Evolutionary conservation across 2,888 invertebrate genomes (phyloP).

Genomic region (Allygus modestus): DNA sequence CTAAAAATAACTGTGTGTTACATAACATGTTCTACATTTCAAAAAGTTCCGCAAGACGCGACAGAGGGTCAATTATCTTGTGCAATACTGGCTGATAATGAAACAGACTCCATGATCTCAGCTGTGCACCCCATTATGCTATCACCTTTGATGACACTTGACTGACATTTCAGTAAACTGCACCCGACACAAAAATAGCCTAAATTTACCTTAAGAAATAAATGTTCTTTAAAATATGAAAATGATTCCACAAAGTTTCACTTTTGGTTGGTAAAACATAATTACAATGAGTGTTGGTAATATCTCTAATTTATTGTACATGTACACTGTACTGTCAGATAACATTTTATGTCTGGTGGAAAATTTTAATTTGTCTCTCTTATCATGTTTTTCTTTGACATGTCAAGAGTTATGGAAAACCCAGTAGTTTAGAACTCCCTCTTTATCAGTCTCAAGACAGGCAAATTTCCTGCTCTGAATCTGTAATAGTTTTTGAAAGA

Average conservation of each 20-base stretch:
- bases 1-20: constrained; percentile 8
- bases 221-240: too few species aligned
- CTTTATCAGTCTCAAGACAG: too few species aligned
- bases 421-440: not conserved
- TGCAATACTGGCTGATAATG: constrained; percentile 1
- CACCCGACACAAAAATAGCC: too few species aligned
- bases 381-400: not conserved
- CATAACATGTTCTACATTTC: constrained; percentile 7
- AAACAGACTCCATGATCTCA: not conserved
- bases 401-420: not conserved
- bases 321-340: not conserved
- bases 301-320: too few species aligned
- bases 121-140: not conserved
- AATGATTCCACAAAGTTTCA: too few species aligned
- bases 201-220: not conserved
- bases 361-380: not conserved
- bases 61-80: constrained; percentile 3
- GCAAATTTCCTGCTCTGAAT: too few species aligned
- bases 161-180: not conserved
- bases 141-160: not conserved
- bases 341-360: constrained; percentile 1
- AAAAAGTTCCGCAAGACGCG: not conserved
- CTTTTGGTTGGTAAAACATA: too few species aligned
- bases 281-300: too few species aligned
- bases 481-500: too few species aligned